These are phyloP conservation scores for Chironomus riparius DNA, from an alignment of 2,888 invertebrate species.

Conservation along the genomic window DNA sequence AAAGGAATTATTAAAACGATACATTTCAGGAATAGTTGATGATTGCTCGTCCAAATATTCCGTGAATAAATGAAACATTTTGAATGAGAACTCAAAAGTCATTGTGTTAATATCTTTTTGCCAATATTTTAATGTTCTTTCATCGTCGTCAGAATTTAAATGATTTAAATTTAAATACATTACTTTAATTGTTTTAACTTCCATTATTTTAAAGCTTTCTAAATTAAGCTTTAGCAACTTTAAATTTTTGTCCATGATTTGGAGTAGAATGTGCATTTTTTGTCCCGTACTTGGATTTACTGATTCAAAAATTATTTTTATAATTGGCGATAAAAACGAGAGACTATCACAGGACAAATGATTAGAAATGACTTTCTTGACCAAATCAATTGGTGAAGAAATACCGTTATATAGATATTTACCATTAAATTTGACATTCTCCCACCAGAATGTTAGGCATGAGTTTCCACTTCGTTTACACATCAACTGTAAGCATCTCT, in stretches of 20 bases:
- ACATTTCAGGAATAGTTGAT: slow-evolving; percentile 6
- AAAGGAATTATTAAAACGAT: slow-evolving; percentile 15
- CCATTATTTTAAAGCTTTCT: background rate
- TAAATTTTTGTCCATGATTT: slow-evolving; percentile 24
- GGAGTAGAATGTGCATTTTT: slow-evolving; percentile 11
- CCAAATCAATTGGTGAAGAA: background rate
- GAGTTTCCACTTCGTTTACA: slow-evolving; percentile 32
- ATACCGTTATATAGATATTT: background rate
- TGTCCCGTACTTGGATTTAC: background rate
- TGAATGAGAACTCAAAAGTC: slow-evolving; percentile 19
- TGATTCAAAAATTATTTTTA: slow-evolving; percentile 17
- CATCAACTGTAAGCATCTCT: slow-evolving; percentile 29
- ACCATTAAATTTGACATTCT: background rate
- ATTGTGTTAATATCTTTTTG: slow-evolving; percentile 14
- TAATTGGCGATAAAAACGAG: background rate
- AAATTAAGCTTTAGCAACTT: background rate
- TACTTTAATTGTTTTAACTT: background rate
- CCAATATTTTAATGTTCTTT: slow-evolving; percentile 20
- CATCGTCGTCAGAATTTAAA: background rate
- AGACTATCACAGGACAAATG: background rate
- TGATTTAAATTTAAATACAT: slow-evolving; percentile 12
- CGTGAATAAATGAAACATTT: slow-evolving; percentile 9
- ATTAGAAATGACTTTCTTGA: slow-evolving; percentile 11
- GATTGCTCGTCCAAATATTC: slow-evolving; percentile 6
- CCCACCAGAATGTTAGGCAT: slow-evolving; percentile 13